Evolutionary conservation across 2,113 vertebrate species (phyloP), one percentile per base, ranked within the genome.

Genomic region (Ammodytes marinus): DNA sequence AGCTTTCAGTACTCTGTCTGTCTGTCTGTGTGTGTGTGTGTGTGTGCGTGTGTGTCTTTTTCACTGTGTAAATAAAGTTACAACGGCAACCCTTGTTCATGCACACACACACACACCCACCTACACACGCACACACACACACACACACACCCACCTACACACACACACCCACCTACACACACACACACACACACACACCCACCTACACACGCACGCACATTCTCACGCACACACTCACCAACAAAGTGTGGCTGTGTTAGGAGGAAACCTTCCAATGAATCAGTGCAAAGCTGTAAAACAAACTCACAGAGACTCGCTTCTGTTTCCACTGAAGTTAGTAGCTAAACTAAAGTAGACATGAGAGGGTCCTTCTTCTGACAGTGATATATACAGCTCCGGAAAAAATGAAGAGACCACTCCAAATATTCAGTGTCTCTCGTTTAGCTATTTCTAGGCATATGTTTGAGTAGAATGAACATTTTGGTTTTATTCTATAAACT

Each of bases 31-130:
- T 40, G 45, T 40, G 69, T 40, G 66, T 15, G 14, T 58, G 42
- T 58, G 27, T 37, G 7, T 37, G 50, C 43, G 63, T 65, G 50
- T 55, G 54, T 54, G 8, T 70, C n/a, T 46, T 47, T 17, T 15
- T 70, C 57, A 39, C 74, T 39, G 40, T 79, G 78, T 84, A 74
- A 84, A 77, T 63, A 82, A 77, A 69, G 67, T 12, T 74, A 50
- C 46, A 77, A 69, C 54, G 54, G 70, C 17, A 42, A n/a, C 15
- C 45, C 49, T 76, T 37, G 59, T 64, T 60, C 78, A 17, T 52
- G 71, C 15, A 43, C 67, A 74, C 58, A 65, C 64, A 61, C 63
- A 47, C 43, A 65, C 63, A n/a, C 37, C 12, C 58, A 11, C 69
- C 5, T 14, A 6, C 67, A 35, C 55, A 17, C 43, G 2, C 35